Conservation (phyloP, 2,113 vertebrate species). For the Puma concolor region DNA sequence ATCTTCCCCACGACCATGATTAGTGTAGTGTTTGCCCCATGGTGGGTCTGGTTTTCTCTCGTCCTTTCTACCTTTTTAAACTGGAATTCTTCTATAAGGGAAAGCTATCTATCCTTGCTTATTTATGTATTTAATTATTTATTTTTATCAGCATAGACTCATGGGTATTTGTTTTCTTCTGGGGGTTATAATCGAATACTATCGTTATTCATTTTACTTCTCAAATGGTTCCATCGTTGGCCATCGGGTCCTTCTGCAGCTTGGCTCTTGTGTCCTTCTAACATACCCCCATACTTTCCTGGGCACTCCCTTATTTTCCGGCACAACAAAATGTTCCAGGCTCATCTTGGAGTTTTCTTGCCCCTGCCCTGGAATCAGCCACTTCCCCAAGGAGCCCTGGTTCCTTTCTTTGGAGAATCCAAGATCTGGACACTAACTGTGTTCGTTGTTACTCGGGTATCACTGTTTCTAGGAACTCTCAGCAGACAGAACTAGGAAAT, state of each 20-base stretch:
- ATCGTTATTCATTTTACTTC: slow-evolving; percentile 1
- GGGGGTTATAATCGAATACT: not conserved
- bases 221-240: not conserved
- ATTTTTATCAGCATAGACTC: not conserved
- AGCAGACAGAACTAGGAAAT: not conserved
- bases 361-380: not conserved
- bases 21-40: not conserved
- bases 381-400: not conserved
- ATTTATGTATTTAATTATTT: not conserved
- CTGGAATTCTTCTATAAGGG: not conserved
- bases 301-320: not conserved
- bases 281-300: not conserved
- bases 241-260: not conserved
- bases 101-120: not conserved
- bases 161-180: slow-evolving; percentile 6
- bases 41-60: not conserved
- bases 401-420: slow-evolving; percentile 8
- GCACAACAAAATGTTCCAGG: not conserved
- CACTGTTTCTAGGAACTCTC: not conserved
- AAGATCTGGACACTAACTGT: not conserved
- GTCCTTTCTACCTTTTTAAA: slow-evolving; percentile 13
- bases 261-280: not conserved
- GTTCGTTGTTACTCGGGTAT: not conserved
- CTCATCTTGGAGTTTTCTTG: not conserved
- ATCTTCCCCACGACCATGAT: not conserved